These are phyloP conservation scores for Platyscapa corneri DNA, from an alignment of 1,140 invertebrate genomes.

Conservation along the genomic window DNA sequence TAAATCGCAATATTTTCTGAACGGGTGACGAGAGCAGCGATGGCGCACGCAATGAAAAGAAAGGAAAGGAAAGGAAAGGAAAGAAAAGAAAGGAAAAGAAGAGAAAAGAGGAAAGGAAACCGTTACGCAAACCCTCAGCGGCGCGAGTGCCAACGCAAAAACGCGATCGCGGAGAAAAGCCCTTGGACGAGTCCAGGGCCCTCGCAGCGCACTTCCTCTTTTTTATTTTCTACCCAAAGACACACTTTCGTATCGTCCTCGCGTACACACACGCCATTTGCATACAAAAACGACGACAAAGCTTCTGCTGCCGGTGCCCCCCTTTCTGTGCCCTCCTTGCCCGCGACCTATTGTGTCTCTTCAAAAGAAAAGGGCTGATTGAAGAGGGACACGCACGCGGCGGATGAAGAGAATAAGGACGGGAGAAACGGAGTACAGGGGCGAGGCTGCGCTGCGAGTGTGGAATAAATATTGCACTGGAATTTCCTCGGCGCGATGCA, in stretches of 20 bases:
- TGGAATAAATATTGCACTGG: no score
- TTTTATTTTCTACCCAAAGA: conserved; percentile 44
- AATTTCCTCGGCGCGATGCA: background rate
- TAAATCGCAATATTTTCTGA: background rate
- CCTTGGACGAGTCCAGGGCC: background rate
- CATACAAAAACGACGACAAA: conserved; percentile 40
- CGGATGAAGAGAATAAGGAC: background rate
- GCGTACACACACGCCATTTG: conserved; percentile 47
- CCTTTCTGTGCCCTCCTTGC: background rate
- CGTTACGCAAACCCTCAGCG: background rate
- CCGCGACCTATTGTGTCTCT: conserved; percentile 13
- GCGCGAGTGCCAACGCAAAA: background rate
- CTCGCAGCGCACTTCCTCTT: background rate
- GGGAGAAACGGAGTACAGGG: background rate
- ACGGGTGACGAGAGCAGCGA: no score
- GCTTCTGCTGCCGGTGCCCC: background rate
- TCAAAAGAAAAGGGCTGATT: conserved; percentile 32
- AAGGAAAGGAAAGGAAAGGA: background rate
- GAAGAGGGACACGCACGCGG: conserved; percentile 36
- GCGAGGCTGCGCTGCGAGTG: background rate
- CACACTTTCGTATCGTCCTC: conserved; percentile 46
- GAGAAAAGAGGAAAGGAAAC: conserved; percentile 6
- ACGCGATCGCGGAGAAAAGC: background rate
- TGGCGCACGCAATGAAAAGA: no score
- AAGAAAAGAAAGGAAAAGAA: background rate